Evolutionary conservation across 1,140 invertebrate genomes (phyloP), one percentile per base, ranked within the genome.

Genomic region (Papilio glaucus): DNA sequence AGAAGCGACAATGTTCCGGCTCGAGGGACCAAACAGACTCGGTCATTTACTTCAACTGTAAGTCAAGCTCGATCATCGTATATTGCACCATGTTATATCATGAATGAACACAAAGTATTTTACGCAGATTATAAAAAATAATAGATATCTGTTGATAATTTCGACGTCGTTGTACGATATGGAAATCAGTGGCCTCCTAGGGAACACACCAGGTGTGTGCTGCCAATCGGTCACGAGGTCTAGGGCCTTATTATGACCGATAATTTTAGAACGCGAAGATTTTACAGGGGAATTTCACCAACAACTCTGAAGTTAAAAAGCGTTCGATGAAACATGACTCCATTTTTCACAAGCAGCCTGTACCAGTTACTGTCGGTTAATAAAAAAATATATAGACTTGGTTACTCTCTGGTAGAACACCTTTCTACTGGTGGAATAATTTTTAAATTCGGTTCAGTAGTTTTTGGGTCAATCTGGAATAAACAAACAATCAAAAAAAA

Each of bases 11-110:
- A 60, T 10, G 10, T 49, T 4, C 15, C 7, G 18, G 21, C 45
- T 49, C 45, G 45, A 49, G 21, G 45, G 45, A 49, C 45, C 45
- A 49, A 49, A 2, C 1, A 8, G n/a, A n/a, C n/a, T n/a, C n/a
- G n/a, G n/a, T 42, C 1, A n/a, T n/a, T 42, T 41, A 13, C 24
- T 29, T 60, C 10, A 1, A 12, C 7, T 13, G n/a, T n/a, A n/a
- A n/a, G n/a, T n/a, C n/a, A n/a, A n/a, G n/a, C n/a, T n/a, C n/a
- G n/a, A n/a, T 7, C 29, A 2, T 33, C 0, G 7, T 4, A 12
- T 60, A 62, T 62, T 33, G 60, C 29, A 33, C 13, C 8, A 62
- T 62, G 37, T 62, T 62, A 62, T 62, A 62, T 62, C 60, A 62
- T 10, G 33, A 61, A 61, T 13, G 15, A 12, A 57, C 49, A 57